phyloP scores from a whole-genome alignment of 2,888 invertebrate genomes.

The Tromatobia lineatoria region DNA sequence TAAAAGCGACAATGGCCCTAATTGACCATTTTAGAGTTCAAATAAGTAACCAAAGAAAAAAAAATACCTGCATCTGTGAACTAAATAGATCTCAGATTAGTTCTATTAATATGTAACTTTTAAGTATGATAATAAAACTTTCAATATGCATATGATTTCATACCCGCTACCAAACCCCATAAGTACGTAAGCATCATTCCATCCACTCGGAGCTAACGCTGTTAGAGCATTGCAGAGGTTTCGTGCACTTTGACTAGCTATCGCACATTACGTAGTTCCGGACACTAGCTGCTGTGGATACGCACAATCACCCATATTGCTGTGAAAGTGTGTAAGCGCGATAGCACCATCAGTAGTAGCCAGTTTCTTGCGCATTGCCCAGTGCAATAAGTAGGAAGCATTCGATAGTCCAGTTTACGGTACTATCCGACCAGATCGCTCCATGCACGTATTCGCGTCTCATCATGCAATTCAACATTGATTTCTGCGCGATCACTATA shows the following conservation, averaged over 20 bases:
- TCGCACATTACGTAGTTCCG: background rate
- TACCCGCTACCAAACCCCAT: too few species aligned
- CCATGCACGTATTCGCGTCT: conserved; percentile 53
- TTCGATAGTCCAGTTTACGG: conserved; percentile 74
- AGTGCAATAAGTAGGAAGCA: conserved; percentile 34
- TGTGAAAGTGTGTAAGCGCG: background rate
- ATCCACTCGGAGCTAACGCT: background rate
- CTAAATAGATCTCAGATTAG: too few species aligned
- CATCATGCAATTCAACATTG: conserved; percentile 75
- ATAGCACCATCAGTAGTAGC: background rate
- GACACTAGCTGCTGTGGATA: background rate
- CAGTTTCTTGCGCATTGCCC: background rate
- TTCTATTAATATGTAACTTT: too few species aligned
- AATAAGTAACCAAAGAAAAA: too few species aligned
- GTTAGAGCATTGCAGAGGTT: background rate
- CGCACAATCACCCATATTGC: background rate
- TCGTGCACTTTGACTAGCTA: background rate
- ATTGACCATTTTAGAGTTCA: too few species aligned
- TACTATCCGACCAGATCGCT: conserved; percentile 61
- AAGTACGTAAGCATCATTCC: too few species aligned
- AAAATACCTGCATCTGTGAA: too few species aligned
- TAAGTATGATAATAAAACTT: too few species aligned
- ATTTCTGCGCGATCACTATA: conserved; percentile 72
- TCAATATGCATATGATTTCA: too few species aligned
- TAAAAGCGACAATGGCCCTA: too few species aligned